Evolutionary conservation across 2,113 vertebrate species (phyloP), one percentile per base, ranked within the genome.

Genomic region (Planiliza haematocheilus): DNA sequence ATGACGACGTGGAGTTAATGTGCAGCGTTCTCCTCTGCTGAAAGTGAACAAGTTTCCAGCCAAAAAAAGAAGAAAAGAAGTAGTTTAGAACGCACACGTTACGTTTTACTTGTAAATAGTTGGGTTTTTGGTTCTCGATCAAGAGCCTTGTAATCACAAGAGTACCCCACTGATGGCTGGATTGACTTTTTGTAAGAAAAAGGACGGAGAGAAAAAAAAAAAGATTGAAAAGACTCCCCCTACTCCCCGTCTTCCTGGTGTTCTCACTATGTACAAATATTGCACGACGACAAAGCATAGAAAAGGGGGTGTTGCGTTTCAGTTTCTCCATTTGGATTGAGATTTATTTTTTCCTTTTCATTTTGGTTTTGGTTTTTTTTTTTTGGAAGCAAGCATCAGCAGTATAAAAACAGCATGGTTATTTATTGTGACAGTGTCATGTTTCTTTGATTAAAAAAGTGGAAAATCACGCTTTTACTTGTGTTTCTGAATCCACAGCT

Each of bases 381-480:
- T 30, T 30, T 5, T 30, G 46, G 77, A 87, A 78, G 77, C 50
- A 70, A 78, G 71, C 73, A 71, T 83, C 76, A 55, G 83, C 87
- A 79, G 89, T 92, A 84, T 83, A 89, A 90, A 91, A 86, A n/a
- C n/a, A 90, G 92, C 93, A 94, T 94, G 93, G 84, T 93, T 94
- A 94, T 94, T 94, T 94, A 94, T 94, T 94, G 93, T 93, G 90
- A 93, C 91, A 92, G 86, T 92, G 92, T 93, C 91, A 93, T 88
- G 81, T 91, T 93, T 92, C 86, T 93, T 93, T 93, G 89, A 92
- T 91, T 94, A 84, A 69, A 43, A 79, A 79, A 73, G 36, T 72
- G 62, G 21, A 79, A 86, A 81, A 63, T 36, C 10, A 48, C 1
- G 7, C n/a, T 63, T 36, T 3, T 63, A 17, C 13, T 39, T 8